Percentiles rank a stretch among this genome's conserved stretches.
Evolutionary conservation across 2,797 vertebrate genomes (phyloP).

Genomic region (Varecia variegata): DNA sequence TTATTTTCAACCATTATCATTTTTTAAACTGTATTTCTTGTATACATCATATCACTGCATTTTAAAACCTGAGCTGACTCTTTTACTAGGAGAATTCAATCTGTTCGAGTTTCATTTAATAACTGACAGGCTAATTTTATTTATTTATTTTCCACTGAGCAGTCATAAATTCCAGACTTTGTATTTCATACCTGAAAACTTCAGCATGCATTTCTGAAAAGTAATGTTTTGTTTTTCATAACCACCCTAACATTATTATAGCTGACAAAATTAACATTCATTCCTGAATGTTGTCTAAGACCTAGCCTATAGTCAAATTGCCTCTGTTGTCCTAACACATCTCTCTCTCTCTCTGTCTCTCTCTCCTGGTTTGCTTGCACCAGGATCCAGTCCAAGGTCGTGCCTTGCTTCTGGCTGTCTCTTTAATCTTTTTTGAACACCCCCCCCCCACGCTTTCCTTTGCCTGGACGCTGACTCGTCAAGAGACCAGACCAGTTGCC

Average conservation of each 20-base stretch:
- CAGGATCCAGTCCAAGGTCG: not conserved
- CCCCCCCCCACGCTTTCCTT: not conserved
- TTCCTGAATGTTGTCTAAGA: not conserved
- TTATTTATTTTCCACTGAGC: not conserved
- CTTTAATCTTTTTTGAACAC: not conserved
- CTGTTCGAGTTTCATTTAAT: not conserved
- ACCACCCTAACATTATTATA: not conserved
- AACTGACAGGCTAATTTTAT: not conserved
- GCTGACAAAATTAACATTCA: not conserved
- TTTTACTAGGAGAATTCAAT: not conserved
- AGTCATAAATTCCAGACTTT: not conserved
- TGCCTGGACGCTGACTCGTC: not conserved
- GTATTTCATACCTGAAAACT: not conserved
- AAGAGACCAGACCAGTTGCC: not conserved
- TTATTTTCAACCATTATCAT: not conserved
- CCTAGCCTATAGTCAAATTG: not conserved
- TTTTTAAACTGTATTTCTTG: not conserved
- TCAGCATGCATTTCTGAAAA: not conserved
- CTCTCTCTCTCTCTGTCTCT: not conserved
- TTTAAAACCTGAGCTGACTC: not conserved
- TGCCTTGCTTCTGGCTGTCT: rapidly evolving
- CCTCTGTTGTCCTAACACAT: not conserved
- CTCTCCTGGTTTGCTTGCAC: not conserved
- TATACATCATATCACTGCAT: not conserved
- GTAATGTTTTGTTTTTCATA: not conserved